Conservation (phyloP, 2,888 invertebrate species). For the Lasius fuliginosus region DNA sequence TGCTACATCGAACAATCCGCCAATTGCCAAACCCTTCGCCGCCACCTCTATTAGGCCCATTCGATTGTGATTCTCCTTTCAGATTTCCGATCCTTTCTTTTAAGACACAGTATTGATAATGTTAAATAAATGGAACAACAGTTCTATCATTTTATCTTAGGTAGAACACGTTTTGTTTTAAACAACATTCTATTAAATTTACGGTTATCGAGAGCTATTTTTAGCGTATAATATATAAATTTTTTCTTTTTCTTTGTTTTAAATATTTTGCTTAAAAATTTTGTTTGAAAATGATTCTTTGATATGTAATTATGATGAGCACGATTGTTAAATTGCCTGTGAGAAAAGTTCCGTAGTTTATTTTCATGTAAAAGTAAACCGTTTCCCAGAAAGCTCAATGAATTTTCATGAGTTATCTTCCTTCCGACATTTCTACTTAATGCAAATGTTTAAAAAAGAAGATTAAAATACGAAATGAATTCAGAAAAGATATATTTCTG, state of each 20-base stretch:
- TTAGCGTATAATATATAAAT: constrained; percentile 12
- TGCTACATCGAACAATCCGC: constrained; percentile 65
- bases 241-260: not conserved
- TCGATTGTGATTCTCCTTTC: not conserved
- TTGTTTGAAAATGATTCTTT: not conserved
- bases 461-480: constrained; percentile 13
- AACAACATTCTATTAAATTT: not conserved
- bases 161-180: constrained; percentile 5
- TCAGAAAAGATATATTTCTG: not conserved
- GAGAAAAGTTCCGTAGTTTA: constrained; percentile 25
- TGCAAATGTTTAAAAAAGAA: constrained; percentile 13
- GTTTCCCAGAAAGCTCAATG: constrained; percentile 21
- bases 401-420: constrained; percentile 45
- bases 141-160: constrained; percentile 3
- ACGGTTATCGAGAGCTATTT: constrained; percentile 15
- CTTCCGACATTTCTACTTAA: constrained; percentile 23
- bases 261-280: not conserved
- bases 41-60: not conserved
- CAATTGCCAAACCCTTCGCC: constrained; percentile 16
- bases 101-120: not conserved
- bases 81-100: constrained; percentile 15
- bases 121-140: constrained; percentile 17
- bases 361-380: constrained; percentile 20
- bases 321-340: constrained; percentile 10
- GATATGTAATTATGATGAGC: not conserved